These are phyloP conservation scores for Acanthacorydalis orientalis DNA, from an alignment of 2,888 invertebrate species.

Conservation along the genomic window DNA sequence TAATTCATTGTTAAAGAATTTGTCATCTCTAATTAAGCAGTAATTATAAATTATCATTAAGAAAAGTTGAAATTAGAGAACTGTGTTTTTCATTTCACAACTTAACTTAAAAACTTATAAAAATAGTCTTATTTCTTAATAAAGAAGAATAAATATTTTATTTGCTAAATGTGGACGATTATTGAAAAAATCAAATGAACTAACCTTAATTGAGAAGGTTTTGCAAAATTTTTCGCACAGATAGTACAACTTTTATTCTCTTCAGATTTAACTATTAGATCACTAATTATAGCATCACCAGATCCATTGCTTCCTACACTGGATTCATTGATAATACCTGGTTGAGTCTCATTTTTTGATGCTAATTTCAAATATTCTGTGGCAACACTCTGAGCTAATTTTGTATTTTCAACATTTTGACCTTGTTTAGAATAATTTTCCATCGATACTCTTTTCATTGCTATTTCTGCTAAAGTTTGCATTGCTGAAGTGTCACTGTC, in stretches of 20 bases:
- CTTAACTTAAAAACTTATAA: too few relatives aligned
- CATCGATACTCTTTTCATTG: slow-evolving; percentile 24
- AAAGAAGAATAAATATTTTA: too few relatives aligned
- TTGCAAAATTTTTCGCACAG: slow-evolving; percentile 83
- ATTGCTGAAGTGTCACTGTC: not conserved
- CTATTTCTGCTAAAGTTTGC: slow-evolving; percentile 18
- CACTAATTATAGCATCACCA: slow-evolving; percentile 14
- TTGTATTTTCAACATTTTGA: slow-evolving; percentile 37
- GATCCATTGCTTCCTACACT: slow-evolving; percentile 7
- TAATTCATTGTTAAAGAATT: too few relatives aligned
- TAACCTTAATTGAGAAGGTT: slow-evolving; percentile 68
- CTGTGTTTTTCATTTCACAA: too few relatives aligned
- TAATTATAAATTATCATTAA: not conserved
- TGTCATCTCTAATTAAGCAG: not conserved
- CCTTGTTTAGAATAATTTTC: slow-evolving; percentile 27
- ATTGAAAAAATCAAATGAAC: not conserved
- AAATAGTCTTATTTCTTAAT: too few relatives aligned
- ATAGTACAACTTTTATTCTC: slow-evolving; percentile 35
- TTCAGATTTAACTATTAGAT: slow-evolving; percentile 25
- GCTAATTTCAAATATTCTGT: slow-evolving; percentile 48
- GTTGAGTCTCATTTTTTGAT: slow-evolving; percentile 21
- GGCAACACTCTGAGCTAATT: slow-evolving; percentile 44
- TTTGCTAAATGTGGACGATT: too few relatives aligned
- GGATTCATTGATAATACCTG: slow-evolving; percentile 10
- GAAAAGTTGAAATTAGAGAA: not conserved